Conservation (phyloP, 2,797 vertebrate species). For the Smutsia gigantea region DNA sequence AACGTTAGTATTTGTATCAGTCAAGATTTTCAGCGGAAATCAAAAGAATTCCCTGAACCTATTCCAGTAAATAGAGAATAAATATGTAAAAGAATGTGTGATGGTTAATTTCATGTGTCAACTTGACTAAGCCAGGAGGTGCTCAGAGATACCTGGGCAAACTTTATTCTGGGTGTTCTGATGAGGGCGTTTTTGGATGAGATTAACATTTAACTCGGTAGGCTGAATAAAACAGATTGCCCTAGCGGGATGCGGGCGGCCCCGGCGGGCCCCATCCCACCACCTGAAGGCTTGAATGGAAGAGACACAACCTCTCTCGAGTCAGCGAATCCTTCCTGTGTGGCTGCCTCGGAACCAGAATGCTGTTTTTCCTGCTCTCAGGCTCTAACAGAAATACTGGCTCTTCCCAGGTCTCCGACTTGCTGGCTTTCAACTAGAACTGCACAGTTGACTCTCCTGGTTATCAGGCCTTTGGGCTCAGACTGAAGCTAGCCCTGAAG, state of each 20-base stretch:
- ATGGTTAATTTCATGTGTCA: neutral
- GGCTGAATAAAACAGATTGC: neutral
- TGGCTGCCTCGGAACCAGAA: neutral
- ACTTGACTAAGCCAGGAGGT: neutral
- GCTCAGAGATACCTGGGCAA: neutral
- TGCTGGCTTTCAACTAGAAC: neutral
- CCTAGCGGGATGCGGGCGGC: no score
- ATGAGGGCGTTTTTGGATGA: neutral
- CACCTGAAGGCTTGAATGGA: neutral
- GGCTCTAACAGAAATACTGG: neutral
- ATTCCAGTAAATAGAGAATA: neutral
- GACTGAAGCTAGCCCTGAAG: neutral
- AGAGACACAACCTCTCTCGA: neutral
- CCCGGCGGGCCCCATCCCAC: neutral
- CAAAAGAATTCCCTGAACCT: neutral
- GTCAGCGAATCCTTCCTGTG: neutral
- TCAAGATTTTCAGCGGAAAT: neutral
- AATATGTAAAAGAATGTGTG: neutral
- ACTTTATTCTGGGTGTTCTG: neutral
- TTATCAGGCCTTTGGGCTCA: neutral
- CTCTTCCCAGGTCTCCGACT: neutral
- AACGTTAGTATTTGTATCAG: neutral
- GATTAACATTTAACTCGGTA: neutral
- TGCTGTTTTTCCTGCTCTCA: neutral
- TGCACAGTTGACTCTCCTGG: neutral